phyloP scores from a whole-genome alignment of 2,888 invertebrate genomes.

The Tachina lurida region DNA sequence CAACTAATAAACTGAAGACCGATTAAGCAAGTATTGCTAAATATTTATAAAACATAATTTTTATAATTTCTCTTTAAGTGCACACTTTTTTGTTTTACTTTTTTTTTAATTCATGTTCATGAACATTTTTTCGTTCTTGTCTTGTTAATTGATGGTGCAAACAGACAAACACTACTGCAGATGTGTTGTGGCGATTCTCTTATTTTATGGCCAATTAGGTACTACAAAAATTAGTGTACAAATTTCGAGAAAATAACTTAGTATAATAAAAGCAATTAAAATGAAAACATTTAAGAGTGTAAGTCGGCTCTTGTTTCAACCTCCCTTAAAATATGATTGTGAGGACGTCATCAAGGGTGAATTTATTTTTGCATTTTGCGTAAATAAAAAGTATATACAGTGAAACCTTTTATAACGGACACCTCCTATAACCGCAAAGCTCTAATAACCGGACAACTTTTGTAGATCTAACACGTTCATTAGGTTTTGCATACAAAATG shows the following conservation, averaged over 20 bases:
- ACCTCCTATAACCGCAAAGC: no score
- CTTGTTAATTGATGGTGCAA: conserved; percentile 21
- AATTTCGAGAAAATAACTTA: background rate
- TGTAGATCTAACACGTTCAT: no score
- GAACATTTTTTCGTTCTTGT: background rate
- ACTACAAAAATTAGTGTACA: background rate
- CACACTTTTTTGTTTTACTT: background rate
- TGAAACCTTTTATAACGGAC: no score
- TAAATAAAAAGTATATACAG: no score
- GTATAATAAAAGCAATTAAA: background rate
- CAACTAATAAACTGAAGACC: no score
- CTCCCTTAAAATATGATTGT: background rate
- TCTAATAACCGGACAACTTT: no score
- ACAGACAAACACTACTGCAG: background rate
- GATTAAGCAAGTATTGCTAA: no score
- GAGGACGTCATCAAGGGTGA: background rate
- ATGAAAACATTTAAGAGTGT: background rate
- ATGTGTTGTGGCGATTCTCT: conserved; percentile 18
- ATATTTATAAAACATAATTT: background rate
- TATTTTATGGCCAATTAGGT: conserved; percentile 27
- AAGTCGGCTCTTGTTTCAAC: background rate
- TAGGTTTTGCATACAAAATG: no score
- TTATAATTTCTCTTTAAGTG: background rate
- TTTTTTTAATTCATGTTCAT: background rate
- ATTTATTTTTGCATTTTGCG: no score